Conservation (phyloP, 2,797 vertebrate genomes). For the Cirrhinus mrigala region DNA sequence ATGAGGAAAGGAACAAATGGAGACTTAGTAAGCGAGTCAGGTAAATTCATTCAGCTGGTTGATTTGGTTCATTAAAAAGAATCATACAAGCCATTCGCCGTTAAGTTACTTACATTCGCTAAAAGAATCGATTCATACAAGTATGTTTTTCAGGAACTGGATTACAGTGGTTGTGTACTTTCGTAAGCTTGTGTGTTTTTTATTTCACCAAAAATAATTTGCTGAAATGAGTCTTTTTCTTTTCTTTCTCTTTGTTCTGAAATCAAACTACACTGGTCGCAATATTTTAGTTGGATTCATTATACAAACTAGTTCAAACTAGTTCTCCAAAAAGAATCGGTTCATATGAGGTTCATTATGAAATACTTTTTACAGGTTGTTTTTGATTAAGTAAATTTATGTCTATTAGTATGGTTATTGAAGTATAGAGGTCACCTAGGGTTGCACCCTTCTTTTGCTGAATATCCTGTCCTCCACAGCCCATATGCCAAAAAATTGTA, state of each 20-base stretch:
- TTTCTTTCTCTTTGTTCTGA: background rate
- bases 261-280: background rate
- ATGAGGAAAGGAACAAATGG: background rate
- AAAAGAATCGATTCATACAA: background rate
- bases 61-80: background rate
- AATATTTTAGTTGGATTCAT: background rate
- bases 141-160: background rate
- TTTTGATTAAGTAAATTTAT: background rate
- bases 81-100: background rate
- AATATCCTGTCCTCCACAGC: too few relatives aligned
- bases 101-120: background rate
- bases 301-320: background rate
- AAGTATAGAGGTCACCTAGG: too few relatives aligned
- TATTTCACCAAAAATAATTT: background rate
- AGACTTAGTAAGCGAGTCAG: background rate
- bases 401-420: too few relatives aligned
- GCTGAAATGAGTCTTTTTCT: too few relatives aligned
- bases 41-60: background rate
- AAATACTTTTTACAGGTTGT: background rate
- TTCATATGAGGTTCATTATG: background rate
- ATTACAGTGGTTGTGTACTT: background rate
- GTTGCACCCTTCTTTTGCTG: too few relatives aligned
- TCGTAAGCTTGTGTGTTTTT: background rate
- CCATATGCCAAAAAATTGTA: too few relatives aligned
- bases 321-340: background rate